phyloP scores from a whole-genome alignment of 1,140 invertebrate species.

The Notospermus geniculatus region DNA sequence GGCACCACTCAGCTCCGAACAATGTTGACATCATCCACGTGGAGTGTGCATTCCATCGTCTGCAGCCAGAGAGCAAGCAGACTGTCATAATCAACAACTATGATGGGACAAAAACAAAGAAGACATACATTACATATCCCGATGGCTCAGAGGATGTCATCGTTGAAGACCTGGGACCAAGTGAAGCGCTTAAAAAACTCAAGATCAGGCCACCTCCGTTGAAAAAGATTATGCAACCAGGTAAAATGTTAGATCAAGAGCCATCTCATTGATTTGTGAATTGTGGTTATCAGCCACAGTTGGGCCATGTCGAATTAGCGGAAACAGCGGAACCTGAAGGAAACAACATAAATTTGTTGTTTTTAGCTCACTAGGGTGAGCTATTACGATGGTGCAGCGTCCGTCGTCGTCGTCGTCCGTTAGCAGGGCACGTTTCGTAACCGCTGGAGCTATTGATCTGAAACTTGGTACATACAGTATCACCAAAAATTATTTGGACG shows the following conservation, averaged over 20 bases:
- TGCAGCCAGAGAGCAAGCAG: constrained; percentile 32
- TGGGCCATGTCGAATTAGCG: too few relatives aligned
- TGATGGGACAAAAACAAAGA: constrained; percentile 46
- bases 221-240: constrained; percentile 1
- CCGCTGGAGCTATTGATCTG: too few relatives aligned
- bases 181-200: too few relatives aligned
- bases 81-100: constrained; percentile 47
- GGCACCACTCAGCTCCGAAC: neutral
- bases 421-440: too few relatives aligned
- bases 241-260: neutral
- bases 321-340: too few relatives aligned
- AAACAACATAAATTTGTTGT: neutral
- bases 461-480: too few relatives aligned
- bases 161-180: too few relatives aligned
- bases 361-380: too few relatives aligned
- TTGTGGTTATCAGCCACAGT: neutral
- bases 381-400: too few relatives aligned
- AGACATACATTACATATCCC: constrained; percentile 24
- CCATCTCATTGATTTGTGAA: neutral
- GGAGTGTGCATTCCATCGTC: constrained; percentile 42
- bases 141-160: neutral
- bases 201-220: too few relatives aligned
- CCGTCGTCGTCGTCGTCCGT: too few relatives aligned
- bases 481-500: too few relatives aligned
- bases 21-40: constrained; percentile 27